phyloP scores from a whole-genome alignment of 2,797 vertebrate genomes.

The Forpus xanthops region DNA sequence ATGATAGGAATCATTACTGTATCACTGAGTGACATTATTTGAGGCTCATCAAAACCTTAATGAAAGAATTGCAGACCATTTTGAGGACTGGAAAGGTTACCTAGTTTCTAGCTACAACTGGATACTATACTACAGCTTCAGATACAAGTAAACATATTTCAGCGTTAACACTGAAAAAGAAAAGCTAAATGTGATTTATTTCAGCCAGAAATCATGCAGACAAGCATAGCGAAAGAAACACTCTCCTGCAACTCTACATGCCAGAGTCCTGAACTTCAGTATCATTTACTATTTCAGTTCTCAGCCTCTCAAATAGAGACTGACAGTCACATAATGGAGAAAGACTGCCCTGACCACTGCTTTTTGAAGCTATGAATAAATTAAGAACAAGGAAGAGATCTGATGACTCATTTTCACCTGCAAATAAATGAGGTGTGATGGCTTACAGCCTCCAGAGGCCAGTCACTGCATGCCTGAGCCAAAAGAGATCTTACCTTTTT shows the following conservation, averaged over 20 bases:
- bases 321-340: background rate
- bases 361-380: constrained; percentile 24
- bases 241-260: background rate
- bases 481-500: background rate
- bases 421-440: constrained; percentile 37
- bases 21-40: background rate
- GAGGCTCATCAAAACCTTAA: background rate
- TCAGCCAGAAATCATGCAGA: background rate
- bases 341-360: background rate
- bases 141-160: background rate
- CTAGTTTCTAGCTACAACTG: background rate
- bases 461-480: background rate
- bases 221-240: background rate
- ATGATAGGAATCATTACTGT: background rate
- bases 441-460: background rate
- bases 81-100: background rate
- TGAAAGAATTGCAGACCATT: background rate
- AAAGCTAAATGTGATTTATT: background rate
- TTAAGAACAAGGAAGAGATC: constrained; percentile 1
- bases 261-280: constrained; percentile 19
- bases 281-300: constrained; percentile 24
- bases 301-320: background rate
- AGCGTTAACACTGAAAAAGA: background rate
- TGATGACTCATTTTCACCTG: constrained; percentile 27
- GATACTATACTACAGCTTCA: background rate